These are phyloP conservation scores for Acleris literana DNA, from an alignment of 2,888 invertebrate genomes.

Conservation along the genomic window DNA sequence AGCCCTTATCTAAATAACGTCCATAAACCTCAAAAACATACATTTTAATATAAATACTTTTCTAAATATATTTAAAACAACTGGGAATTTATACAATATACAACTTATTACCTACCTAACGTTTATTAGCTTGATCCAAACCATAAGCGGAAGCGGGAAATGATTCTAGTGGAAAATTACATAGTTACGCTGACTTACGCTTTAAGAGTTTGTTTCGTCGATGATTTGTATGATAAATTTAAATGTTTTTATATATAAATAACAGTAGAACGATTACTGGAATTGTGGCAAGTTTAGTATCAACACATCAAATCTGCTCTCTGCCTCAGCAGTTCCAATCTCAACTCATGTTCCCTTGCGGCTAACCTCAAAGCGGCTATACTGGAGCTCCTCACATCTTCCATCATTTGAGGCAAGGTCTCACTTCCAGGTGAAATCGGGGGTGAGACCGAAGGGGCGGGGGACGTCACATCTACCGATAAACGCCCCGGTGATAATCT, in stretches of 20 bases:
- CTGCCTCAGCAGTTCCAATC: conserved; percentile 91
- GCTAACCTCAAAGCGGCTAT: conserved; percentile 93
- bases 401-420: conserved; percentile 76
- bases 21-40: background rate
- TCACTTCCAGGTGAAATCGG: conserved; percentile 79
- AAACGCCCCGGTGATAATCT: conserved; percentile 45
- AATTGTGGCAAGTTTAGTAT: conserved; percentile 37
- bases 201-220: no score
- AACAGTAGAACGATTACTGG: no score
- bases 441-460: conserved; percentile 78
- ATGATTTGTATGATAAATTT: no score
- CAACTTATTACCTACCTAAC: background rate
- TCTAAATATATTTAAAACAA: background rate
- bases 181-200: no score
- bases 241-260: no score
- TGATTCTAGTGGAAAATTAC: background rate
- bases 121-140: no score
- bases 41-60: conserved; percentile 5
- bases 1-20: conserved; percentile 10
- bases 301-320: conserved; percentile 82
- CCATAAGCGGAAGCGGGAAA: conserved; percentile 7
- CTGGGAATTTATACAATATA: background rate
- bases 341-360: conserved; percentile 94
- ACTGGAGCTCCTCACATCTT: conserved; percentile 92
- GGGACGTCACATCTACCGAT: conserved; percentile 61